Evolutionary conservation across 2,113 vertebrate species (phyloP), one percentile per base, ranked within the genome.

Genomic region (Rhadina sibilatrix): DNA sequence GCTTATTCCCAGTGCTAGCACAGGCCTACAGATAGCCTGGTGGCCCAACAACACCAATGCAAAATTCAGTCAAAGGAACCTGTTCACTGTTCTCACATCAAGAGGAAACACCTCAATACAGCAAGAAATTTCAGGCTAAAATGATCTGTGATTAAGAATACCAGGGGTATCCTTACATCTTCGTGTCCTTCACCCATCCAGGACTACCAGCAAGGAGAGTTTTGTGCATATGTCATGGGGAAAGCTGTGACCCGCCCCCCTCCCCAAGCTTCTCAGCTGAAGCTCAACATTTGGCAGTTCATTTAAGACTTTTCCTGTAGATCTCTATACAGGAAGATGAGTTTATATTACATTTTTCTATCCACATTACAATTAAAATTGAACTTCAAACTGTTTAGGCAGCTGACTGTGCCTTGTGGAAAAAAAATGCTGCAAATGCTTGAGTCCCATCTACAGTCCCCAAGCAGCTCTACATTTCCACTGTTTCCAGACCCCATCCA

Each of bases 221-320:
- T 71, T 60, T 70, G 33, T 35, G 21, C 0, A 0, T 15, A 66
- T 0, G 2, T 27, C 54, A 40, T 10, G 27, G 50, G 75, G 87
- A 93, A 74, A 33, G 52, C 54, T 68, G 40, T 27, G 33, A 71
- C 22, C 17, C n/a, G n/a, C n/a, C n/a, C n/a, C n/a, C n/a, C n/a
- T n/a, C n/a, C 37, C 35, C 24, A 18, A 11, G 21, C 23, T 52
- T 18, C 46, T 80, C 57, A 50, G 42, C 0, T 59, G 23, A 82
- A 91, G 54, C 40, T 85, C 75, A 72, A 9, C 53, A 38, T 81
- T 81, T 83, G 44, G 44, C 79, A 65, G 49, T 6, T 75, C 38
- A 37, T 63, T 46, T 87, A 27, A 83, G 42, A 68, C 65, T 64
- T 82, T 57, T 47, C 21, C 11, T 30, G 22, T 66, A 76, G 68